phyloP scores from a whole-genome alignment of 2,797 vertebrate genomes.

The Sebastes steindachneri region DNA sequence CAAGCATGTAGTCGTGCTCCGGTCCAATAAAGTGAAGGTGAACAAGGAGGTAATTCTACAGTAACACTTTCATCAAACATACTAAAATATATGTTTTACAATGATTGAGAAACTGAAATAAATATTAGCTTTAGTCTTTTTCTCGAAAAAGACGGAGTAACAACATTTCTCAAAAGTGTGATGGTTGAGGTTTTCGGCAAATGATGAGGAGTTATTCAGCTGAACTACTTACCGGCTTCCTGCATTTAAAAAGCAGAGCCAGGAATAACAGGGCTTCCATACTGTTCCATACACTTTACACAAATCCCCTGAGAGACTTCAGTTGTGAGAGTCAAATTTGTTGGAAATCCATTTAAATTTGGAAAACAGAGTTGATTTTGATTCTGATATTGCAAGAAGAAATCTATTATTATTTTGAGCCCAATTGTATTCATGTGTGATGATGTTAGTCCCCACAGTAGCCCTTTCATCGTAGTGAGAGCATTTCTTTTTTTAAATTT shows the following conservation, averaged over 20 bases:
- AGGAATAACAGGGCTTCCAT: too few species aligned
- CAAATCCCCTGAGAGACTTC: background rate
- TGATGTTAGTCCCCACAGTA: too few species aligned
- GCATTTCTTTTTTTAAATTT: too few species aligned
- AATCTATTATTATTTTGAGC: too few species aligned
- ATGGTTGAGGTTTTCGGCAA: background rate
- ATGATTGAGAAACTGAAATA: background rate
- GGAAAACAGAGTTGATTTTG: too few species aligned
- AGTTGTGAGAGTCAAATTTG: background rate
- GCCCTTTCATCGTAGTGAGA: too few species aligned
- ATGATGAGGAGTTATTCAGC: background rate
- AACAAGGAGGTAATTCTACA: background rate
- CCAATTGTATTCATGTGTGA: too few species aligned
- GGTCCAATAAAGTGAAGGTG: too few species aligned
- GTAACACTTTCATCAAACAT: background rate
- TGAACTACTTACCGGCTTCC: background rate
- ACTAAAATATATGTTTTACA: background rate
- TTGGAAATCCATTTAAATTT: background rate
- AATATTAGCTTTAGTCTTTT: background rate
- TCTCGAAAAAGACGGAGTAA: background rate
- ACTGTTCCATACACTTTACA: too few species aligned
- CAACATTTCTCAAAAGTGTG: background rate
- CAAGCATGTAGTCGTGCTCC: background rate
- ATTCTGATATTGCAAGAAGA: too few species aligned
- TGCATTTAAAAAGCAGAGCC: accelerated